A percentile compares a stretch with the other conserved stretches of the same genome.
These are phyloP conservation scores for Protophormia terraenovae DNA, from an alignment of 2,888 invertebrate species.

Conservation along the genomic window DNA sequence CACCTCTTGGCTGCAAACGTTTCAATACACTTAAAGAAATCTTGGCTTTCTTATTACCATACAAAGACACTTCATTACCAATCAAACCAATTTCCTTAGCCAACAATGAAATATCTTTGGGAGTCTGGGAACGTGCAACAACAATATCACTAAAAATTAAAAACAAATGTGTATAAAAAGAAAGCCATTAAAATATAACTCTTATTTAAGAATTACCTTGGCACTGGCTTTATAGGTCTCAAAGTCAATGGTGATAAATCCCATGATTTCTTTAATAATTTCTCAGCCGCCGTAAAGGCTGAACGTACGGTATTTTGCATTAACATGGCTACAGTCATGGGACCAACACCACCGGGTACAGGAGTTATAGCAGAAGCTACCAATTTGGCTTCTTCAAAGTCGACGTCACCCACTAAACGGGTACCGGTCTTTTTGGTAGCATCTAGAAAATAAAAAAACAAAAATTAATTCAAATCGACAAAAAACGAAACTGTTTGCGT, in stretches of 20 bases:
- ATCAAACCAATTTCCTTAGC: slow-evolving; percentile 92
- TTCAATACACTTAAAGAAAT: slow-evolving; percentile 91
- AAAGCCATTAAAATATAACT: not conserved
- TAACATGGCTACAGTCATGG: slow-evolving; percentile 99
- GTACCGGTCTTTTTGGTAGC: slow-evolving; percentile 88
- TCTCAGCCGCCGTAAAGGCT: slow-evolving; percentile 86
- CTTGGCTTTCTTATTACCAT: slow-evolving; percentile 97
- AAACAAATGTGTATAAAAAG: not conserved
- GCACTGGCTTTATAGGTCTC: slow-evolving; percentile 87
- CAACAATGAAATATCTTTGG: slow-evolving; percentile 90
- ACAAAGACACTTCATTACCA: slow-evolving; percentile 91
- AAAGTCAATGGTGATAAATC: slow-evolving; percentile 86
- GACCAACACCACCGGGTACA: slow-evolving; percentile 98
- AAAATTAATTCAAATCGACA: slow-evolving; percentile 1
- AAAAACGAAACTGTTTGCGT: not conserved
- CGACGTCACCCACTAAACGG: slow-evolving; percentile 97
- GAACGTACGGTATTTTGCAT: slow-evolving; percentile 96
- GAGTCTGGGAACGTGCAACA: slow-evolving; percentile 93
- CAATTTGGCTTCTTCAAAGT: slow-evolving; percentile 89
- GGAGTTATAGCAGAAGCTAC: slow-evolving; percentile 96
- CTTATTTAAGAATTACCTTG: slow-evolving; percentile 85
- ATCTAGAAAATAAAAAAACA: slow-evolving; percentile 82
- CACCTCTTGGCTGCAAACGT: slow-evolving; percentile 85
- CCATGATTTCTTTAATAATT: slow-evolving; percentile 85
- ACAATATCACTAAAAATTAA: slow-evolving; percentile 88